Evolutionary conservation across 2,113 vertebrate species (phyloP).

Genomic region (Oryctolagus cuniculus): mOryCun1.1 NC_091433.1:35549501-35550000

Average conservation of each 20-base stretch:
- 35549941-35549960: slow-evolving; percentile 40
- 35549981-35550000: slow-evolving; percentile 48
- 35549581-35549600: neutral
- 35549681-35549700: slow-evolving; percentile 10
- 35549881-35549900: neutral
- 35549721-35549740: neutral
- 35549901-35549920: neutral
- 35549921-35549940: slow-evolving; percentile 48
- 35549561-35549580: no score
- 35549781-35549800: slow-evolving; percentile 29
- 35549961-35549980: neutral
- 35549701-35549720: slow-evolving; percentile 11
- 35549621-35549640: slow-evolving; percentile 23
- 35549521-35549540: no score
- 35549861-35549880: neutral
- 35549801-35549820: neutral
- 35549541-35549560: no score
- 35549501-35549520: no score
- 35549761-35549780: neutral
- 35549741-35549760: slow-evolving; percentile 17
- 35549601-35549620: neutral
- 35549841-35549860: neutral
- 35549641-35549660: neutral
- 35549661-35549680: slow-evolving; percentile 33
- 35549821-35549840: neutral